Base-by-base conservation (phyloP, 2,888 invertebrate species). In the Orgyia antiqua region DNA sequence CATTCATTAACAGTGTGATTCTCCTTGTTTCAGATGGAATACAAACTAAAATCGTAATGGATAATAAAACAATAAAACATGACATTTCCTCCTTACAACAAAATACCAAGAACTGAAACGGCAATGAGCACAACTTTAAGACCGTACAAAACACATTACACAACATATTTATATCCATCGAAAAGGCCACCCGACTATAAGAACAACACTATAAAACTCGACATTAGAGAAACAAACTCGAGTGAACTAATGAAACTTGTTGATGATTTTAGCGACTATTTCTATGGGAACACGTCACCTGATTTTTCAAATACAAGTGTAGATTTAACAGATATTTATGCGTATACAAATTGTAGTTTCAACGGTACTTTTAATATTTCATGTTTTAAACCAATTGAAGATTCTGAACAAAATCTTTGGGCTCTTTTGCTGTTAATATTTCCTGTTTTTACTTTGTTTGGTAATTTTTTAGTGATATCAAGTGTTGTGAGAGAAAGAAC, bases 401-500 rank as follows among this genome's bases (percentile, higher is more conserved):
- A 49, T 26, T 82, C 79, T 28, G 88, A 89, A 42, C 91, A 92
- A 58, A 95, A 94, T 74, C 93, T 94, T 68, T 95, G 95, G 95
- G 95, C 95, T 51, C 82, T 96, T 44, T 91, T 95, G 48, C 86
- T 98, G 42, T 88, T 97, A 59, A 88, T 98, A 50, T 96, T 98
- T 66, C 98, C 98, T 20, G 89, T 96, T 58, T 89, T 96, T 58
- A 98, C 98, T 17, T 89, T 98, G 38, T 97, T 98, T 76, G 98
- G 99, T 39, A 99, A 99, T 82, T 94, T 98, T 44, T 89, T 99
- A 58, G 99, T 99, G 59, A 98, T 99, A 59, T 80, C 98, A 61
- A 96, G 96, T 79, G 98, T 99, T 28, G 92, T 91, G 51, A 89
- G 94, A 48, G 99, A 99, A 73, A 89, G 96, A 45, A 92, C 94